Evolutionary conservation across 2,888 invertebrate genomes (phyloP).

Genomic region (Plagiodera versicolora): DNA sequence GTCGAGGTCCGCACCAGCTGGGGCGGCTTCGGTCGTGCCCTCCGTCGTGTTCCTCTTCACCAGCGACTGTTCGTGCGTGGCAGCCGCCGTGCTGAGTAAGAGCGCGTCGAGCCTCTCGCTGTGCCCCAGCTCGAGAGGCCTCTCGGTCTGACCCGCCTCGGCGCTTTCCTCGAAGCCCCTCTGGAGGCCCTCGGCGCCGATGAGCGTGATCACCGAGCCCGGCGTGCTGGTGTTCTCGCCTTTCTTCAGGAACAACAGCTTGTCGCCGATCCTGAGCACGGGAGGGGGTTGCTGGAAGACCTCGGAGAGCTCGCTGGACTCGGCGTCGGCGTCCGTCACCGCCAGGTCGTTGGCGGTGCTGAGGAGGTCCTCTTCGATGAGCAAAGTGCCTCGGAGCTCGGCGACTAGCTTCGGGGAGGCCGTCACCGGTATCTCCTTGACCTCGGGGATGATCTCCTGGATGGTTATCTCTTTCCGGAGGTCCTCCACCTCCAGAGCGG

Average conservation of each 20-base stretch:
- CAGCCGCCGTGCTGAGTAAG: conserved; percentile 32
- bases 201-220: conserved; percentile 52
- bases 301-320: conserved; percentile 51
- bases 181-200: conserved; percentile 56
- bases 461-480: conserved; percentile 54
- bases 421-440: conserved; percentile 50
- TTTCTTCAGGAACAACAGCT: conserved; percentile 51
- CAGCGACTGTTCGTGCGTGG: conserved; percentile 43
- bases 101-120: conserved; percentile 33
- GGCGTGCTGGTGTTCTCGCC: conserved; percentile 50
- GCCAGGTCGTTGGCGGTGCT: conserved; percentile 40
- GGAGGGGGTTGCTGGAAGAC: conserved; percentile 52
- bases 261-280: conserved; percentile 52
- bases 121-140: conserved; percentile 11
- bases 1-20: conserved; percentile 48
- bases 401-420: conserved; percentile 40
- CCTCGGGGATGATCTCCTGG: conserved; percentile 63
- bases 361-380: conserved; percentile 40
- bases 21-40: too few relatives aligned
- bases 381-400: conserved; percentile 36
- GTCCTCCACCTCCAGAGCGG: conserved; percentile 21
- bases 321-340: conserved; percentile 45
- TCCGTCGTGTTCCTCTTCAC: conserved; percentile 42
- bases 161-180: conserved; percentile 42
- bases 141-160: conserved; percentile 19